These are phyloP conservation scores for Mercenaria mercenaria DNA, from an alignment of 1,140 invertebrate genomes.

Conservation along the genomic window DNA sequence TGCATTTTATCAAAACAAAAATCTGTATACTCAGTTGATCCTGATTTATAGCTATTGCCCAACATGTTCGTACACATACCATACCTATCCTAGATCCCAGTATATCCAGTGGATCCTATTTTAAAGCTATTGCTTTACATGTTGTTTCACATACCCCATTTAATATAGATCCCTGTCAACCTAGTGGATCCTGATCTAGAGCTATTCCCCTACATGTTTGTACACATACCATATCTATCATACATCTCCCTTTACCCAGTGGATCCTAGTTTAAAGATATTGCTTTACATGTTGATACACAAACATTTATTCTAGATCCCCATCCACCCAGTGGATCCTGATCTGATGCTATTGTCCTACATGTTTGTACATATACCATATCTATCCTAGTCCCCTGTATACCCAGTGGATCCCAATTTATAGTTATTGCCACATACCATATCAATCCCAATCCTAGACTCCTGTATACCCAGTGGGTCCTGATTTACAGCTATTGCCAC, in stretches of 20 bases:
- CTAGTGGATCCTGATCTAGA: constrained; percentile 98
- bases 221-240: constrained; percentile 61
- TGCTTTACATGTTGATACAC: too few species aligned
- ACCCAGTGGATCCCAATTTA: constrained; percentile 98
- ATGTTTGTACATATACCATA: too few species aligned
- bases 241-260: constrained; percentile 93
- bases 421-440: constrained; percentile 92
- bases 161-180: too few species aligned
- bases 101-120: constrained; percentile 98
- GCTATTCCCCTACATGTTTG: constrained; percentile 98
- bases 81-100: constrained; percentile 87
- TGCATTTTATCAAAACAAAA: too few species aligned
- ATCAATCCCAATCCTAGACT: background rate
- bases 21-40: constrained; percentile 95
- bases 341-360: too few species aligned
- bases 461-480: constrained; percentile 96
- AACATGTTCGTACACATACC: too few species aligned
- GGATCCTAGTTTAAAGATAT: constrained; percentile 98
- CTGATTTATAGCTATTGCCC: constrained; percentile 98
- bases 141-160: too few species aligned
- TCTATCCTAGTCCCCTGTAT: constrained; percentile 89
- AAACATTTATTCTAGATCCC: too few species aligned
- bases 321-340: too few species aligned
- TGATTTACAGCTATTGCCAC: constrained; percentile 98
- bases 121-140: constrained; percentile 97